Base-by-base conservation (phyloP, 1,140 invertebrate species). In the Ceratitis capitata region DNA sequence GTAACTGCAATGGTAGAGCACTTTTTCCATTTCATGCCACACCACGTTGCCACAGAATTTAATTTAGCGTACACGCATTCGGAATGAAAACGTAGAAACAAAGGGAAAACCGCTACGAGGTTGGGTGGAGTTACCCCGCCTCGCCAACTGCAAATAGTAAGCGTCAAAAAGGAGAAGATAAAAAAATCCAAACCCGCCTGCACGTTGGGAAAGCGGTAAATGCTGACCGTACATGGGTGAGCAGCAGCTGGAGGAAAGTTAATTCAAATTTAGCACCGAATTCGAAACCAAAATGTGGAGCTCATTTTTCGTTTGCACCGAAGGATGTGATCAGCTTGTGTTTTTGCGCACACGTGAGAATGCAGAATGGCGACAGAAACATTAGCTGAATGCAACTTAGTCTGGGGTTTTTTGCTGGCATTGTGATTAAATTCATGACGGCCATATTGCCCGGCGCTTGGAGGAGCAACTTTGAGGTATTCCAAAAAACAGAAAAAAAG, bases 11-110 rank as follows among this genome's bases (percentile, higher is more conserved):
- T 9, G 5, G 51, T n/a, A 56, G 23, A 56, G 51, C 5, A 56
- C 14, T 56, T 56, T 56, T 56, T 56, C n/a, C 51, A 56, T 9
- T 56, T 7, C 19, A 56, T 69, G 61, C 2, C 9, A n/a, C n/a
- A n/a, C n/a, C n/a, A n/a, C n/a, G 61, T 32, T 69, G 29, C 61
- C 32, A 35, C 61, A 69, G 61, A 69, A 69, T 69, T 69, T 69
- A 69, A 69, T 69, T 69, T 69, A 19, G 14, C 32, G 61, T 19
- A 35, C 61, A 69, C 29, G 32, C 29, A 69, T n/a, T 16, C 4
- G 16, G 32, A 69, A 69, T 69, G 32, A 14, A 29, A 69, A 5
- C 29, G 61, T 7, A 16, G 29, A 16, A 2, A 32, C 35, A 35
- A 19, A 16, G 16, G 0, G 16, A 69, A 35, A 19, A 69, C 61